phyloP scores from a whole-genome alignment of 2,113 vertebrate genomes.

The Typhlomys cinereus region DNA sequence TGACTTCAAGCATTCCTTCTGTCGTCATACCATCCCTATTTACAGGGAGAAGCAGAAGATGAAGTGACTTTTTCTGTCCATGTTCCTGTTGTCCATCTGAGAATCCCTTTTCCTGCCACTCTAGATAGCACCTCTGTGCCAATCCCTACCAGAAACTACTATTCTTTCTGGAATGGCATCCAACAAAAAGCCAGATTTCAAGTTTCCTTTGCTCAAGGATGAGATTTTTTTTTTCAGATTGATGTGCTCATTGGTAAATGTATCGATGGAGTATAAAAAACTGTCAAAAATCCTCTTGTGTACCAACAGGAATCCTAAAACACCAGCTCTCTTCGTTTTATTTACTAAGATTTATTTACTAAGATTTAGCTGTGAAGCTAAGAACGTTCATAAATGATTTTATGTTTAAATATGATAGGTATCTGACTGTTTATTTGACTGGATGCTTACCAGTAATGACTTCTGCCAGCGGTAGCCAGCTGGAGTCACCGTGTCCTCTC shows the following conservation, averaged over 20 bases:
- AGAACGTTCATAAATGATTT: not conserved
- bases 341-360: not conserved
- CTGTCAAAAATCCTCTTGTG: not conserved
- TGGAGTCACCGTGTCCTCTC: not conserved
- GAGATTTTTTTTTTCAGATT: not conserved
- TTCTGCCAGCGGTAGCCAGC: not conserved
- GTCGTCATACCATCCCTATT: not conserved
- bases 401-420: not conserved
- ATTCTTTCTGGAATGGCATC: not conserved
- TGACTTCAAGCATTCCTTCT: no score
- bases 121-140: conserved; percentile 59
- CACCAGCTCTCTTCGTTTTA: not conserved
- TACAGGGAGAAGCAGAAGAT: conserved; percentile 77
- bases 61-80: conserved; percentile 80
- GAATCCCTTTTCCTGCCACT: conserved; percentile 76
- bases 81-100: conserved; percentile 78
- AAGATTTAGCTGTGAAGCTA: not conserved
- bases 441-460: not conserved
- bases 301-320: conserved; percentile 10
- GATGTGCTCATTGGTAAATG: not conserved
- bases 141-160: not conserved
- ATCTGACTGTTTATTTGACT: not conserved
- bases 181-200: not conserved
- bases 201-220: not conserved
- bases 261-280: not conserved